Evolutionary conservation across 2,113 vertebrate genomes (phyloP), one percentile per base, ranked within the genome.

Genomic region (Numida meleagris): DNA sequence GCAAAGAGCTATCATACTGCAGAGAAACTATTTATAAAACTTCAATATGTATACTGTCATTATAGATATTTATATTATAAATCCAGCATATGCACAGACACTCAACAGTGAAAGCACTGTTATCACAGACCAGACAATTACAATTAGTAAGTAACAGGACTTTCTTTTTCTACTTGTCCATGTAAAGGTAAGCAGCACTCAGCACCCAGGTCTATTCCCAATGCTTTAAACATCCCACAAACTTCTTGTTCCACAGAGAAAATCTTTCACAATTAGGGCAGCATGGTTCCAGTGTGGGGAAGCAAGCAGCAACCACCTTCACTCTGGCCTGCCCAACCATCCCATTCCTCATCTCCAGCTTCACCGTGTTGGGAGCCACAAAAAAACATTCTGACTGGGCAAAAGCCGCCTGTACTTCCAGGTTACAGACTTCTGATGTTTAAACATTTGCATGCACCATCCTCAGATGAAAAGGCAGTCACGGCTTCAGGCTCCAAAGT

Each of bases 301-400:
- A 50, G 61, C 1, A 1, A 25, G 34, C 20, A 68, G 55, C 46
- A 45, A 42, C 53, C 0, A 0, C 42, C 71, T 46, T 72, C n/a
- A 3, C 59, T 57, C 42, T 63, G 53, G 43, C 43, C 53, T 51
- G 72, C 24, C 55, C 15, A 68, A 66, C 6, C 55, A 57, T 20
- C 48, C 86, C 31, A 29, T 73, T 23, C 45, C 19, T 7, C 7
- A 72, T 1, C 29, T 74, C 3, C 0, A 31, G 48, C 55, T 81
- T 67, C 55, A 29, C 80, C 8, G 0, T 14, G 23, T 34, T 9
- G 57, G 53, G 36, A 82, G 59, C 71, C 36, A 51, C 53, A 45
- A 34, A 33, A 13, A n/a, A 50, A 0, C 51, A 73, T 18, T 36
- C 51, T 50, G 73, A 51, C 33, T 48, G 63, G 71, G 57, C 48